These are phyloP conservation scores for Crocuta crocuta DNA, from an alignment of 2,113 vertebrate species.

Conservation along the genomic window DNA sequence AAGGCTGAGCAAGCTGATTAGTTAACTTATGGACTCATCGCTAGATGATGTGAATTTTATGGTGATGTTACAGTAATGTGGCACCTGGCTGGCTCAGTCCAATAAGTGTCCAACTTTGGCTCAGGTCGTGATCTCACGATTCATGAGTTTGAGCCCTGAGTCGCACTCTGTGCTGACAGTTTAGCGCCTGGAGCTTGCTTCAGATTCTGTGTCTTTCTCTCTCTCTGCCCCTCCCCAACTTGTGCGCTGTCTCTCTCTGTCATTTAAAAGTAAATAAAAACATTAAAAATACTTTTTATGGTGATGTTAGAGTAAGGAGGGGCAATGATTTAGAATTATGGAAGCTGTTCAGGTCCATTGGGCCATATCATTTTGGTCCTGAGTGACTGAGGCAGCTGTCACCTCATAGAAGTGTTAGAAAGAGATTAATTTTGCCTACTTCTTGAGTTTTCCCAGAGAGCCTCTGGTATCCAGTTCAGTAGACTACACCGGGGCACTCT, in stretches of 20 bases:
- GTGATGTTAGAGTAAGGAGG: neutral
- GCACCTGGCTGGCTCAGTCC: too few relatives aligned
- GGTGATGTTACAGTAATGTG: neutral
- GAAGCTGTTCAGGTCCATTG: neutral
- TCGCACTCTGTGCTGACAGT: too few relatives aligned
- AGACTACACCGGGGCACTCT: neutral
- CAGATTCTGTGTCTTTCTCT: too few relatives aligned
- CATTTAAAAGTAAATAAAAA: too few relatives aligned
- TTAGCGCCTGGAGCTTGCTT: too few relatives aligned
- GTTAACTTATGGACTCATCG: neutral
- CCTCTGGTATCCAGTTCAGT: neutral
- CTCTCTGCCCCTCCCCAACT: too few relatives aligned
- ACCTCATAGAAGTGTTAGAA: neutral
- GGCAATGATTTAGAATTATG: neutral
- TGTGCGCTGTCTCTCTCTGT: too few relatives aligned
- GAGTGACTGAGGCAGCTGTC: neutral
- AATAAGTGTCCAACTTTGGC: too few relatives aligned
- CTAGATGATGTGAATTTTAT: neutral
- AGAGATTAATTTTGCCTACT: neutral
- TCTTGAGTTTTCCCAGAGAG: neutral
- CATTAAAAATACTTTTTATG: neutral
- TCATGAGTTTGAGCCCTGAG: too few relatives aligned
- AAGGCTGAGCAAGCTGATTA: neutral
- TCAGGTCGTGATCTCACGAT: too few relatives aligned
- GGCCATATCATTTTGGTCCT: neutral